Base-by-base conservation (phyloP, 1,140 invertebrate genomes). In the Laodelphax striatellus region DNA sequence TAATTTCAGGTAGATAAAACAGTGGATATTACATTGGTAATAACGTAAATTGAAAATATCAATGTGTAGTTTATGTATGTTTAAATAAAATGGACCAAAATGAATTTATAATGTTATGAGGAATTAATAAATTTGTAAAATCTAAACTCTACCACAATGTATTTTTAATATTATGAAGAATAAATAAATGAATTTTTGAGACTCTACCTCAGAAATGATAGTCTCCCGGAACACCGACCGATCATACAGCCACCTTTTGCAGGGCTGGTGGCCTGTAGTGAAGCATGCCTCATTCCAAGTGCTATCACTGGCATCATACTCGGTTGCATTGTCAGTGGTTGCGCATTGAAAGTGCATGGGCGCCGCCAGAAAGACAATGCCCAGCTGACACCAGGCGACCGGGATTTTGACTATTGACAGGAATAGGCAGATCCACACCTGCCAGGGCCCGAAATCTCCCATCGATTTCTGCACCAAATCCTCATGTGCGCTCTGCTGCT, bases 361-460 rank as follows among this genome's bases (percentile, higher is more conserved):
- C 1, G 84, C 83, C 46, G 83, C 77, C 42, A 86, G 71, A 67
- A 87, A 86, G 8, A 82, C 75, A 9, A 85, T 82, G 4, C 82
- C 83, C 11, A 80, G 69, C 60, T 85, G 76, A 67, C 84, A 82
- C 77, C 83, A 85, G 24, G 84, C 82, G 1, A 83, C 80, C 0
- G 84, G 82, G 63, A 83, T 78, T 59, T 84, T 82, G 1, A 82
- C 75, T 1, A 88, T 65, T 2, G 81, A 81, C 41, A 88, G 70
- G 9, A 87, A 70, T 11, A 86, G 65, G 9, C 82, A 80, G 38
- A 87, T 81, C 62, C 77, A 67, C 50, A 78, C 75, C 64, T 84
- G 81, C 74, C 80, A 83, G 8, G 66, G 68, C 4, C 81, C 82
- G 69, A 81, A 80, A 22, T 75, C 73, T 0, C 82, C 82, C 70